Evolutionary conservation across 1,140 invertebrate species (phyloP), one percentile per base, ranked within the genome.

Genomic region (Pygmarrhopalites habei): DNA sequence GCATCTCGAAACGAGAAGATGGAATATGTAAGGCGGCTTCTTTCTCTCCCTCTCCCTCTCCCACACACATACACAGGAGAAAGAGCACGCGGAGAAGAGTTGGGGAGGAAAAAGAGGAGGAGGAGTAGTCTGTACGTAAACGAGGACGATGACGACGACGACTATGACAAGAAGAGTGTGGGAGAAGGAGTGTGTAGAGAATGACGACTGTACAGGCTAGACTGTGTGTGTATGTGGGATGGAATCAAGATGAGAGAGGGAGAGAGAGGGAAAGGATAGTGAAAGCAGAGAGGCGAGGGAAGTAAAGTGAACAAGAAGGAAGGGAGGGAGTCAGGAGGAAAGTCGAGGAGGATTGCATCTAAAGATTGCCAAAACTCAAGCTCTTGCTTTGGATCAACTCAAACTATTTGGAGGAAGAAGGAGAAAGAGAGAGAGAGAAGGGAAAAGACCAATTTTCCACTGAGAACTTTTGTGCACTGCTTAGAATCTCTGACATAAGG

Each of bases 361-460:
- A 12, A 49, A 49, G 46, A 49, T 49, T 49, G 46, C 46, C 46
- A 49, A 49, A 49, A 49, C 46, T 49, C 46, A 49, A 49, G 46
- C 46, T 7, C 46, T 7, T 49, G 12, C 46, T 49, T 23, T 23
- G 46, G 46, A 49, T 49, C 46, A 49, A 49, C 14, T 12, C 12
- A 21, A 12, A 12, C 12, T 49, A 49, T 49, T 12, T 21, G 7
- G 23, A 49, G 46, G n/a, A 41, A n/a, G n/a, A n/a, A n/a, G n/a
- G 46, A 49, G n/a, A n/a, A n/a, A n/a, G n/a, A n/a, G n/a, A n/a
- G n/a, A n/a, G n/a, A n/a, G n/a, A n/a, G n/a, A n/a, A n/a, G n/a
- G n/a, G n/a, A 49, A 49, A 49, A 49, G 46, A 49, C 46, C 46
- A 49, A 49, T 49, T 49, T 49, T 49, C 46, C 46, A 49, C 46